Conservation (phyloP, 2,113 vertebrate species). For the Malurus elegans region DNA sequence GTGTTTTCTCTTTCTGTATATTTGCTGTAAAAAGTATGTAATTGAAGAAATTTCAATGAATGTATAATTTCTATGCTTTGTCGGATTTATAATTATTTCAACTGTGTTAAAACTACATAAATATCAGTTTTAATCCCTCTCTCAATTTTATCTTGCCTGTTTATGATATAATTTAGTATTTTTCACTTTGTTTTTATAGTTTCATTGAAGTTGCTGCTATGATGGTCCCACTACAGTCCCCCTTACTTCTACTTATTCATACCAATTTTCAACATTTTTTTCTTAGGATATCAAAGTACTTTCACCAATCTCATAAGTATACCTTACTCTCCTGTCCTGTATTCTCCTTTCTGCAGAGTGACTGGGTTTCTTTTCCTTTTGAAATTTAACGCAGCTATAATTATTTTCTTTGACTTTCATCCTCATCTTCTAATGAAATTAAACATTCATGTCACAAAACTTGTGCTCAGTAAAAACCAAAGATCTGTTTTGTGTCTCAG, state of each 20-base stretch:
- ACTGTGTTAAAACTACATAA: not conserved
- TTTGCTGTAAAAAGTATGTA: not conserved
- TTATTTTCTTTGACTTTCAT: constrained; percentile 14
- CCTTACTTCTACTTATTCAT: not conserved
- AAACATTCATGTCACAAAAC: not conserved
- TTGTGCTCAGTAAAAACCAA: not conserved
- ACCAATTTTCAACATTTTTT: not conserved
- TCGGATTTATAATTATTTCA: not conserved
- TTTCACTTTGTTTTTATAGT: not conserved
- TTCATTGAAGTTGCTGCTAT: not conserved
- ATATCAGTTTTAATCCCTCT: not conserved
- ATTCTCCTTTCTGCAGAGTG: not conserved
- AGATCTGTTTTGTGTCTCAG: constrained; percentile 15
- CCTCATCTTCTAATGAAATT: not conserved
- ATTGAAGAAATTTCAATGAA: not conserved
- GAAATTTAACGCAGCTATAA: not conserved
- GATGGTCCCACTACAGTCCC: not conserved
- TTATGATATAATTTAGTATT: not conserved
- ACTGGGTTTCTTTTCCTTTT: not conserved
- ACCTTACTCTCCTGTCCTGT: not conserved
- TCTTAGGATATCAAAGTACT: not conserved
- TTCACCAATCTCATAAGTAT: not conserved
- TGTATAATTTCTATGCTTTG: not conserved
- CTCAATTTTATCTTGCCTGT: not conserved
- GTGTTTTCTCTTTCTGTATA: not conserved